A percentile compares a stretch with the other conserved stretches of the same genome.
Evolutionary conservation across 2,888 invertebrate species (phyloP).

Genomic region (Tinea semifulvella): DNA sequence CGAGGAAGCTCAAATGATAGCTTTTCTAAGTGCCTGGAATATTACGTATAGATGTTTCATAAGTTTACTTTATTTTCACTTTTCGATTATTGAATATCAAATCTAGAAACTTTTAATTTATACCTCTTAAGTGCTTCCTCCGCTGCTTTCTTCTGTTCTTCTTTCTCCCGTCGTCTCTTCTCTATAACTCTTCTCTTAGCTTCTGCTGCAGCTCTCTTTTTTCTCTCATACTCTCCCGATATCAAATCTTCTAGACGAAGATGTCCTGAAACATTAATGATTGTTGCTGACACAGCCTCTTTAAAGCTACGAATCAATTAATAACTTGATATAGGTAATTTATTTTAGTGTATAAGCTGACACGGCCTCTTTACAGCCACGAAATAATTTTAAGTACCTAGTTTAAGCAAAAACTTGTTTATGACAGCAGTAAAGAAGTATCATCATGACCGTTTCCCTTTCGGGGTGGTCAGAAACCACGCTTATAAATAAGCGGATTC

Average conservation of each 20-base stretch:
- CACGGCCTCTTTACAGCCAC: too few species aligned
- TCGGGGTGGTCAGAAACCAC: too few species aligned
- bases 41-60: neutral
- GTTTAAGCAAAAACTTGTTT: too few species aligned
- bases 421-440: too few species aligned
- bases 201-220: slow-evolving; percentile 43
- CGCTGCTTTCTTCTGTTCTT: slow-evolving; percentile 38
- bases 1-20: slow-evolving; percentile 69
- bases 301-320: too few species aligned
- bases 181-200: slow-evolving; percentile 38
- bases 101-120: too few species aligned
- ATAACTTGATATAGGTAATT: too few species aligned
- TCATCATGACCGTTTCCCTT: too few species aligned
- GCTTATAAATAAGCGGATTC: too few species aligned
- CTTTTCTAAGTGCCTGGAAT: slow-evolving; percentile 51
- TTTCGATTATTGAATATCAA: neutral
- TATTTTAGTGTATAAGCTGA: too few species aligned
- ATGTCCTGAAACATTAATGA: slow-evolving; percentile 35
- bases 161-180: slow-evolving; percentile 38
- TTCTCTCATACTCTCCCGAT: slow-evolving; percentile 61
- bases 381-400: too few species aligned
- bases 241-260: slow-evolving; percentile 65
- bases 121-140: slow-evolving; percentile 42
- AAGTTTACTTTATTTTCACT: neutral
- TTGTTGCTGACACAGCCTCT: too few species aligned